Conservation (phyloP, 2,113 vertebrate genomes). For the Rhinoptilus africanus region DNA sequence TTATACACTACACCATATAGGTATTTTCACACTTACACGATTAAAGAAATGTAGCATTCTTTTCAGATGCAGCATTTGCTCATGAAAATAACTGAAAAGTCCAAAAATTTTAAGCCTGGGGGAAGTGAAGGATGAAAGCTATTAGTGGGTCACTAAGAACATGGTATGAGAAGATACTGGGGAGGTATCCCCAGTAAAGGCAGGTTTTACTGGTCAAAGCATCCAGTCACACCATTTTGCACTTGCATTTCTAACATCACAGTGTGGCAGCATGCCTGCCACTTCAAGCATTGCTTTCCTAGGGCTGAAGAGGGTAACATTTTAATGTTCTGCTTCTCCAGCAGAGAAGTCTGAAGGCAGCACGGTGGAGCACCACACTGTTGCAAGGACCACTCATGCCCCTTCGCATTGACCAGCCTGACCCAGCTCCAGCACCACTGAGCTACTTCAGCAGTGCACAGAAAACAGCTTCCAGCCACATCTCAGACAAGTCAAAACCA, state of each 20-base stretch:
- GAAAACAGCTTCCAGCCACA: background rate
- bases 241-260: background rate
- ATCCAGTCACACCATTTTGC: background rate
- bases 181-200: no score
- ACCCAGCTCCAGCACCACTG: background rate
- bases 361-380: background rate
- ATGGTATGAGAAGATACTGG: background rate
- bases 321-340: background rate
- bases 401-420: background rate
- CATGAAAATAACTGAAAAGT: background rate
- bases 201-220: background rate
- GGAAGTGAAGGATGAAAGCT: background rate
- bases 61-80: background rate
- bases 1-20: background rate
- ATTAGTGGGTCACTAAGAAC: background rate
- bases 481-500: background rate
- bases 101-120: background rate
- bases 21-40: background rate
- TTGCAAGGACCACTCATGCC: fast-evolving
- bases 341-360: background rate
- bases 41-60: background rate
- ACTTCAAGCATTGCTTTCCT: background rate
- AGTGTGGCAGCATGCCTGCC: background rate
- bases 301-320: background rate
- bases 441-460: background rate